Evolutionary conservation across 2,888 invertebrate species (phyloP), one percentile per base, ranked within the genome.

Genomic region (Apamea sordens): DNA sequence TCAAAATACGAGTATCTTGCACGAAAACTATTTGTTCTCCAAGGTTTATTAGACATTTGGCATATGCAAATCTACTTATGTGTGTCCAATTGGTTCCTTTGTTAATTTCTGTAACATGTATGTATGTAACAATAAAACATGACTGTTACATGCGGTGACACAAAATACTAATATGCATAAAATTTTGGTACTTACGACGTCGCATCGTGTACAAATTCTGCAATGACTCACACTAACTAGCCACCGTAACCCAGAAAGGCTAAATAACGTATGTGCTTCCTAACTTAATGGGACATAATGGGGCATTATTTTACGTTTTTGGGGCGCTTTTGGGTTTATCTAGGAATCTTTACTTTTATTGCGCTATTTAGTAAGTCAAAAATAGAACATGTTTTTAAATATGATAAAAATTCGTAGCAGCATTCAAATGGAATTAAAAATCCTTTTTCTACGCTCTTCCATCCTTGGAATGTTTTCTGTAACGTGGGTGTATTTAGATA

Each of bases 211-310:
- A 53, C 65, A 73, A 67, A 68, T 61, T 53, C 18, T 41, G 63
- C 63, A 63, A 59, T 78, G 82, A 86, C n/a, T 82, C 78, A 68
- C n/a, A n/a, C 21, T n/a, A 15, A 8, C 6, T 72, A 8, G 28
- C 56, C 53, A n/a, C 5, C 24, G 24, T 82, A 36, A 36, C 28
- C 74, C 18, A 53, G 68, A 68, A n/a, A 53, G 32, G 63, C 44
- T 59, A 50, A 44, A 65, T 56, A 41, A 10, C 0, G 6, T 21
- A 47, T 28, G 73, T 61, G 21, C 15, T 73, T 69, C 4, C 4
- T 44, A 28, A 53, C 10, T 0, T 59, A 70, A 74, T 47, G 36
- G n/a, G 4, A 21, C 11, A 28, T 69, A 47, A 69, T 79, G 53
- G 69, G n/a, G 41, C 64, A 70, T 73, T 56, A 47, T 67, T 61